Evolutionary conservation across 2,888 invertebrate genomes (phyloP), one percentile per base, ranked within the genome.

Genomic region (Protodeltote pygarga): DNA sequence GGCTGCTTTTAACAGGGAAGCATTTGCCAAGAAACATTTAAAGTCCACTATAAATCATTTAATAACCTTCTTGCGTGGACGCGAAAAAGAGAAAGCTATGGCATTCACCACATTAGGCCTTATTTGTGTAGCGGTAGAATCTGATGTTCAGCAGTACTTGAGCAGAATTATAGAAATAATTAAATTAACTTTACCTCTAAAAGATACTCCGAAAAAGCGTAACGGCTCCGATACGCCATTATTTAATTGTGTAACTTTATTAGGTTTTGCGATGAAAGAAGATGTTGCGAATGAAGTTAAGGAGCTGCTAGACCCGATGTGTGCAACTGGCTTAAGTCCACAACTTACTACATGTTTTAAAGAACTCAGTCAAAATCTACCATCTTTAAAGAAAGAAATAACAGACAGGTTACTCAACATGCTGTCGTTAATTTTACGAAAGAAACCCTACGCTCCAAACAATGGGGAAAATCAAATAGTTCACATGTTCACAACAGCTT

Each of bases 21-120:
- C 94, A 32, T 99, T 98, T 84, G 94, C 95, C 0, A 93, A 93
- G 46, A 94, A 94, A 62, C 95, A 97, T 83, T 86, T 98, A 0
- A 94, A 94, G 33, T 94, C 94, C 0, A 95, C 97, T 0, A 95
- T 98, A 78, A 93, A 93, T 60, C 96, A 98, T 82, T 89, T 98
- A 25, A 92, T 98, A 49, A 92, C 93, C 8, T 96, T 95, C 32
- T 82, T 98, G 46, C 94, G 95, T 42, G 95, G 96, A 2, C 93
- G 96, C 54, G 97, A 98, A 64, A 96, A 96, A 74, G 98, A 98
- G 78, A 94, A 96, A 57, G 95, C 96, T 13, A 94, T 95, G 73
- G 98, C 98, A 1, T 98, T 98, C 77, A 95, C 97, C 19, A 96
- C 98, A 3, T 94, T 98, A 45, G 99, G 98, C n/a, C 93, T 98